Evolutionary conservation across 2,113 vertebrate genomes (phyloP).

Genomic region (Prunella fulvescens): DNA sequence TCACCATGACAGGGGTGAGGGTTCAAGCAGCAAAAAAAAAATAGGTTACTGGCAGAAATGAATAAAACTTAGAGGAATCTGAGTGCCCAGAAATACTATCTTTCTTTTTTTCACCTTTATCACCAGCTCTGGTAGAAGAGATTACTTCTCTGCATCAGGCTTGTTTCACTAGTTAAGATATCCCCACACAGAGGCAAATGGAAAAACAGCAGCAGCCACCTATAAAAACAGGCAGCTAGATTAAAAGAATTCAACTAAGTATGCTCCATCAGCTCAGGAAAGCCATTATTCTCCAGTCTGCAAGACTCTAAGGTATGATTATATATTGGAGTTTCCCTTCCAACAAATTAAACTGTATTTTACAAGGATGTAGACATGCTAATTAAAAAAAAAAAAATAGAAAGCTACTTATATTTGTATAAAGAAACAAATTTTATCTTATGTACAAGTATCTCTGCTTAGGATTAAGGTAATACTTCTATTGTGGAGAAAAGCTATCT

Average conservation of each 20-base stretch:
- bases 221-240: background rate
- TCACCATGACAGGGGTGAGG: fast-evolving
- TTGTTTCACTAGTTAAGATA: background rate
- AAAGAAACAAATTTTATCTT: background rate
- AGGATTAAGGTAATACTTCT: background rate
- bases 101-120: background rate
- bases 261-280: background rate
- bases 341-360: background rate
- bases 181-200: background rate
- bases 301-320: background rate
- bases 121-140: background rate
- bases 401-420: background rate
- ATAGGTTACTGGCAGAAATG: background rate
- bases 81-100: background rate
- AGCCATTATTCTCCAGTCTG: background rate
- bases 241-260: background rate
- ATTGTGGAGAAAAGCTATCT: background rate
- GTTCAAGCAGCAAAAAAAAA: background rate
- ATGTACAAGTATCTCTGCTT: background rate
- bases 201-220: background rate
- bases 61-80: background rate
- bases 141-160: background rate
- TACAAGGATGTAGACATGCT: background rate
- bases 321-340: background rate
- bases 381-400: background rate